Conservation (phyloP, 2,113 vertebrate genomes). For the Toxotes chatareus region DNA sequence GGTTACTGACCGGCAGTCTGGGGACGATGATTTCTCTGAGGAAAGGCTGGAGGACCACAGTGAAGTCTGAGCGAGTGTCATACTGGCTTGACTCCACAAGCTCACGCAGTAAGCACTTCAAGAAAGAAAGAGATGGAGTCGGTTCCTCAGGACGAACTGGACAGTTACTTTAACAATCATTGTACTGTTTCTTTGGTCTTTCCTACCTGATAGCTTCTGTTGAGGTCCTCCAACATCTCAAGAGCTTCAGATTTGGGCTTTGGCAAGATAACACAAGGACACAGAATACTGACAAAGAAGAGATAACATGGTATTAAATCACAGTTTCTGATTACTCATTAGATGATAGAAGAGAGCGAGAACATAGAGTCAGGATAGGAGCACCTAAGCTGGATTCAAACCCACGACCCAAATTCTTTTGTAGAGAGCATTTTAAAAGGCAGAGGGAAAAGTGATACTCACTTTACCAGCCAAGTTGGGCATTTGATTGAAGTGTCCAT, state of each 20-base stretch:
- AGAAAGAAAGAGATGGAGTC: constrained; percentile 51
- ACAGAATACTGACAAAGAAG: constrained; percentile 82
- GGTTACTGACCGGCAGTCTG: constrained; percentile 77
- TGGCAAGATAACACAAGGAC: constrained; percentile 86
- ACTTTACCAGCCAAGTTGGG: constrained; percentile 84
- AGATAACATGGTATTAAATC: constrained; percentile 2
- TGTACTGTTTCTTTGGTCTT: not conserved
- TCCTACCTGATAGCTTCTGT: constrained; percentile 88
- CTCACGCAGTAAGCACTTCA: constrained; percentile 63
- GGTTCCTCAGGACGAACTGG: not conserved
- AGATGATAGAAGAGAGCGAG: not conserved
- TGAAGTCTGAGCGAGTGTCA: constrained; percentile 85
- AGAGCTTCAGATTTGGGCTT: constrained; percentile 82
- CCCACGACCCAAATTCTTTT: not conserved
- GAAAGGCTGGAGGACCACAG: constrained; percentile 88
- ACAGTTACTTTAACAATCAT: not conserved
- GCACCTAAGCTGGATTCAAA: not conserved
- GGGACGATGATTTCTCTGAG: constrained; percentile 74
- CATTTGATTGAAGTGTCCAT: constrained; percentile 81
- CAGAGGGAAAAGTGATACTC: constrained; percentile 31
- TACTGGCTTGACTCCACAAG: constrained; percentile 84
- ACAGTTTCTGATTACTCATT: not conserved
- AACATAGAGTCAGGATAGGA: not conserved
- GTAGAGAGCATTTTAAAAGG: not conserved
- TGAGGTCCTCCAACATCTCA: constrained; percentile 75